Conservation (phyloP, 2,797 vertebrate genomes). For the Tokudaia tokunoshimensis region DNA sequence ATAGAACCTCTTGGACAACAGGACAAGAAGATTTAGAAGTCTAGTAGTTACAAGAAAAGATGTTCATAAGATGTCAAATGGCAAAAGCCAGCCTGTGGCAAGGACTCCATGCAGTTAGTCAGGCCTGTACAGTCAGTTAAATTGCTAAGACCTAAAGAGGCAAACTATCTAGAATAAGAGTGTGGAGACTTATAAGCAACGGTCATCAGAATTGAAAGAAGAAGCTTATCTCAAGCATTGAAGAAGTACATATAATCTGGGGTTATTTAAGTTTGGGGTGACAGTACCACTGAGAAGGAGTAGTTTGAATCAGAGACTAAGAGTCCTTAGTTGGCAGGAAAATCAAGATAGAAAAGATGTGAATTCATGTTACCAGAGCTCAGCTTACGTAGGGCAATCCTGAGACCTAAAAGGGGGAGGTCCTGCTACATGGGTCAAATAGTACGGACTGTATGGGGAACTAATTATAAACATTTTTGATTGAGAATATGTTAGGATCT, state of each 20-base stretch:
- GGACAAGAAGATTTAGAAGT: slow-evolving; percentile 6
- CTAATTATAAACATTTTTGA: neutral
- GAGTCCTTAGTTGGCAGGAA: neutral
- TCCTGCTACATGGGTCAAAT: neutral
- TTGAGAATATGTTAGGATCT: neutral
- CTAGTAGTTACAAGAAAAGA: slow-evolving; percentile 21
- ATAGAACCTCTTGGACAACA: slow-evolving; percentile 13
- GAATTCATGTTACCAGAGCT: neutral
- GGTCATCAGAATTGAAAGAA: neutral
- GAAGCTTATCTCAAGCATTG: neutral
- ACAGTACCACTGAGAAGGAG: neutral
- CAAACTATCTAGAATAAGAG: slow-evolving; percentile 8
- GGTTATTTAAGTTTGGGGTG: neutral
- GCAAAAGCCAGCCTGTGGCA: neutral
- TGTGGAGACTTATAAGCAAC: neutral
- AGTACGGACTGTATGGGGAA: neutral
- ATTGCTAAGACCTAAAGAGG: neutral
- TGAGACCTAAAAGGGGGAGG: neutral
- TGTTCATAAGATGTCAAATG: neutral
- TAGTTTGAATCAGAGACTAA: neutral
- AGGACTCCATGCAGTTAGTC: slow-evolving; percentile 20
- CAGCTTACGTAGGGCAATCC: neutral
- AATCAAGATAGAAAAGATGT: neutral
- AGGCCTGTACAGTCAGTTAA: neutral
- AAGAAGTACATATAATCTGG: neutral